These are phyloP conservation scores for Eupeodes luniger DNA, from an alignment of 2,888 invertebrate genomes.

Conservation along the genomic window DNA sequence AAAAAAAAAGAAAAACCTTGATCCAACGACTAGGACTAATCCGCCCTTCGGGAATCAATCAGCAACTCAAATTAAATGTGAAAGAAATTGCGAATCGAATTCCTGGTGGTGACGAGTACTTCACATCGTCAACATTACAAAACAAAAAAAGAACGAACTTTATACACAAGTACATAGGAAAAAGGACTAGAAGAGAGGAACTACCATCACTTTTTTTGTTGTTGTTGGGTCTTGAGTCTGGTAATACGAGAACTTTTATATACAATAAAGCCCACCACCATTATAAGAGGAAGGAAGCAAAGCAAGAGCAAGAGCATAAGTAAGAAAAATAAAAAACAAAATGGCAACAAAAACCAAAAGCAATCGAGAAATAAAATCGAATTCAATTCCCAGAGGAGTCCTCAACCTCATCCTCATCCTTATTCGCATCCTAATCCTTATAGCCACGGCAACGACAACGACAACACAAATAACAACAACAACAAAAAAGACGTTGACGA, in stretches of 20 bases:
- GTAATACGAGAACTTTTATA: constrained; percentile 65
- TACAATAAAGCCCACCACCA: constrained; percentile 40
- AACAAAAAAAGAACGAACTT: constrained; percentile 1
- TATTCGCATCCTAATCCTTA: constrained; percentile 24
- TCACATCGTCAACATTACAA: constrained; percentile 61
- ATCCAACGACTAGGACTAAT: constrained; percentile 64
- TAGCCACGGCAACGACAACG: constrained; percentile 24
- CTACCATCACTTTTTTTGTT: constrained; percentile 23
- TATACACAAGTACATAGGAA: constrained; percentile 22
- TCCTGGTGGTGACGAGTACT: constrained; percentile 74
- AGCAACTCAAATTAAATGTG: constrained; percentile 76
- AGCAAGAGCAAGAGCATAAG: background rate
- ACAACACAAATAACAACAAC: background rate
- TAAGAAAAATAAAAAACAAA: constrained; percentile 14
- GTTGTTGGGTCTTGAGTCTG: constrained; percentile 23
- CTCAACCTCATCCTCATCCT: constrained; percentile 41
- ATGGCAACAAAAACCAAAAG: constrained; percentile 68
- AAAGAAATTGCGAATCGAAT: constrained; percentile 76
- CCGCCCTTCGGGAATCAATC: constrained; percentile 74
- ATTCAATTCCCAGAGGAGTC: constrained; percentile 72
- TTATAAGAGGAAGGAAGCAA: constrained; percentile 4
- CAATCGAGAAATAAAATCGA: constrained; percentile 75
- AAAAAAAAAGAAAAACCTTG: constrained; percentile 19
- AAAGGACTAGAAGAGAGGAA: constrained; percentile 44
- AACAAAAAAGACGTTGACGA: background rate